Evolutionary conservation across 2,888 invertebrate genomes (phyloP).

Genomic region (Syrphus vitripennis): DNA sequence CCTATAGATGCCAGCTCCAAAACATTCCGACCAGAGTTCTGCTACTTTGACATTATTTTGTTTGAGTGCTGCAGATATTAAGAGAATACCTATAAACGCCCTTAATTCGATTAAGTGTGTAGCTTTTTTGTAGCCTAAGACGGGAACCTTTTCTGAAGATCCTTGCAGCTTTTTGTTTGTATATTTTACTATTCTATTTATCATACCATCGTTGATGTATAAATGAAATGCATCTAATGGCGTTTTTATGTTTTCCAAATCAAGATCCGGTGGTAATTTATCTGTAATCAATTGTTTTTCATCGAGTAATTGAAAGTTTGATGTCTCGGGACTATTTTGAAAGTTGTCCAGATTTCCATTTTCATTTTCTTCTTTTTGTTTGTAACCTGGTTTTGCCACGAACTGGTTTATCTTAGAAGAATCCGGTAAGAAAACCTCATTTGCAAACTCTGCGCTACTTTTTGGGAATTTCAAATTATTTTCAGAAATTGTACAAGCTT

Average conservation of each 20-base stretch:
- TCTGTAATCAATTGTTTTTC: background rate
- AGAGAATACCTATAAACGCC: conserved; percentile 22
- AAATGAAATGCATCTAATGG: conserved; percentile 17
- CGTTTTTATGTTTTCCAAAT: background rate
- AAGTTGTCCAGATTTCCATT: background rate
- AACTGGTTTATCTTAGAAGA: background rate
- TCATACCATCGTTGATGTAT: conserved; percentile 14
- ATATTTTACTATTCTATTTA: conserved; percentile 3
- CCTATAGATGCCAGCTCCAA: conserved; percentile 18
- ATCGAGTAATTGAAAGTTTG: background rate
- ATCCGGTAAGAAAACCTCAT: background rate
- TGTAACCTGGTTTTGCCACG: background rate
- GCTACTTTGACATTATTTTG: conserved; percentile 2
- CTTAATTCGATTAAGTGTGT: background rate
- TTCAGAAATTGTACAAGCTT: background rate
- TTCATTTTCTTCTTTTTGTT: background rate
- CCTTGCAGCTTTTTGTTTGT: background rate
- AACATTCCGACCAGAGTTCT: conserved; percentile 35
- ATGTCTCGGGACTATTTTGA: background rate
- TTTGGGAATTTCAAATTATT: background rate
- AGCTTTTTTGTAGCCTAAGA: background rate
- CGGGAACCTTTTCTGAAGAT: background rate
- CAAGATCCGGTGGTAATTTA: background rate
- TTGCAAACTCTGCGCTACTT: background rate
- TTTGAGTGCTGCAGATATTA: conserved; percentile 7